Evolutionary conservation across 1,140 invertebrate genomes (phyloP).

Genomic region (Acromyrmex echinatior): DNA sequence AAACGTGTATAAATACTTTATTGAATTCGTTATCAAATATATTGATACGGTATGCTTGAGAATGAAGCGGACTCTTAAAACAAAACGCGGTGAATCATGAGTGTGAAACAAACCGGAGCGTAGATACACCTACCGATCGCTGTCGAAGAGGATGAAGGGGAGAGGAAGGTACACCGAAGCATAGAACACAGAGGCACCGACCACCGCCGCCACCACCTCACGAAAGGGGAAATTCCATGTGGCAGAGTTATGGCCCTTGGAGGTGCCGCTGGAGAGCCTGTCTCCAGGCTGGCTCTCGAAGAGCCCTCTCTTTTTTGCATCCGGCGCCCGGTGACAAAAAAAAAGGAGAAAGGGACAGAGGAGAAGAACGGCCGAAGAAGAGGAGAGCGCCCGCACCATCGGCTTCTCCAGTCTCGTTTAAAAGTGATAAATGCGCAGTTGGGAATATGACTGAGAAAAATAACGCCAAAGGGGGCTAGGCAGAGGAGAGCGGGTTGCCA

Average conservation of each 20-base stretch:
- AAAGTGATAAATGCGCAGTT: constrained; percentile 84
- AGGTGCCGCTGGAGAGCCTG: constrained; percentile 65
- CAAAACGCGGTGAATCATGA: constrained; percentile 60
- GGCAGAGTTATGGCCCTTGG: constrained; percentile 74
- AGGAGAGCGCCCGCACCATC: constrained; percentile 55
- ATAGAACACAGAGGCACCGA: constrained; percentile 51
- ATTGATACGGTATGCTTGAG: constrained; percentile 18
- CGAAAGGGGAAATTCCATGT: constrained; percentile 70
- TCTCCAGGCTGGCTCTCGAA: constrained; percentile 62
- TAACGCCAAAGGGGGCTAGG: constrained; percentile 68
- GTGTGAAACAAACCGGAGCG: constrained; percentile 51
- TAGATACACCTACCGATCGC: constrained; percentile 45
- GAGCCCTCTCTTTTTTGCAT: constrained; percentile 52
- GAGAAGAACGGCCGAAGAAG: constrained; percentile 65
- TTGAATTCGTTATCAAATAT: constrained; percentile 30
- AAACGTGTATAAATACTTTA: constrained; percentile 24
- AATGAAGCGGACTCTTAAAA: constrained; percentile 51
- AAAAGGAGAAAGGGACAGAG: constrained; percentile 43
- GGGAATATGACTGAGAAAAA: constrained; percentile 85
- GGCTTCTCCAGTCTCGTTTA: constrained; percentile 80
- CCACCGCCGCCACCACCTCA: constrained; percentile 63
- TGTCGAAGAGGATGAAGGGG: constrained; percentile 3
- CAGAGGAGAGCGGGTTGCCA: constrained; percentile 55
- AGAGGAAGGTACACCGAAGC: constrained; percentile 38
- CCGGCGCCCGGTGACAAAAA: constrained; percentile 61